Evolutionary conservation across 2,888 invertebrate genomes (phyloP).

Genomic region (Bimastos eiseni): DNA sequence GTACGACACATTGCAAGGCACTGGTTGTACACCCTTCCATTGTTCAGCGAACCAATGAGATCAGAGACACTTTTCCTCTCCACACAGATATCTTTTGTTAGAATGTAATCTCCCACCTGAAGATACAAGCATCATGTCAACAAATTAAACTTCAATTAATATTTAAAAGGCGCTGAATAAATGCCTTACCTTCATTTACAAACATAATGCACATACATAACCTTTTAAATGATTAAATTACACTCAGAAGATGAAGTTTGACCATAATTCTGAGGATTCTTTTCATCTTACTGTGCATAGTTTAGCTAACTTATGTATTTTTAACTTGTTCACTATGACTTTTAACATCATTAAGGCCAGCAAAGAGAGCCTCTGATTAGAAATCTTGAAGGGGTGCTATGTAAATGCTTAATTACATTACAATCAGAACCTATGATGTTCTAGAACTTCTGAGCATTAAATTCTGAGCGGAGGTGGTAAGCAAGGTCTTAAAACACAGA

Average conservation of each 20-base stretch:
- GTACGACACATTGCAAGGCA: slow-evolving; percentile 85
- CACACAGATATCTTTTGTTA: slow-evolving; percentile 93
- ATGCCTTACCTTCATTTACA: neutral
- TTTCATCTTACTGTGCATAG: too few species aligned
- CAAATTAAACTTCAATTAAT: neutral
- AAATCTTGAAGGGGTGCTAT: too few species aligned
- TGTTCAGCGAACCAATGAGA: slow-evolving; percentile 90
- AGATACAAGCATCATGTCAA: neutral
- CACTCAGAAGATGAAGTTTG: neutral
- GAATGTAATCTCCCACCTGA: slow-evolving; percentile 93
- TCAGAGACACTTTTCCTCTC: slow-evolving; percentile 95
- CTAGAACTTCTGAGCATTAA: neutral
- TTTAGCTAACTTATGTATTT: too few species aligned
- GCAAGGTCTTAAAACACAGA: neutral
- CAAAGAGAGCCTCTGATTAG: too few species aligned
- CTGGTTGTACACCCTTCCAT: slow-evolving; percentile 92
- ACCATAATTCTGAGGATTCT: too few species aligned
- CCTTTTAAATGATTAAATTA: neutral
- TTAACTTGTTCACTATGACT: too few species aligned
- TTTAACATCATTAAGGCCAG: too few species aligned
- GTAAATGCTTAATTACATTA: too few species aligned
- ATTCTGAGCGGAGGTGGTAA: neutral
- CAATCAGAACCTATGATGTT: neutral
- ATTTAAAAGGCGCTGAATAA: neutral
- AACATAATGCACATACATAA: neutral